phyloP scores from a whole-genome alignment of 1,140 invertebrate species.

The Nixonia krombeini region DNA sequence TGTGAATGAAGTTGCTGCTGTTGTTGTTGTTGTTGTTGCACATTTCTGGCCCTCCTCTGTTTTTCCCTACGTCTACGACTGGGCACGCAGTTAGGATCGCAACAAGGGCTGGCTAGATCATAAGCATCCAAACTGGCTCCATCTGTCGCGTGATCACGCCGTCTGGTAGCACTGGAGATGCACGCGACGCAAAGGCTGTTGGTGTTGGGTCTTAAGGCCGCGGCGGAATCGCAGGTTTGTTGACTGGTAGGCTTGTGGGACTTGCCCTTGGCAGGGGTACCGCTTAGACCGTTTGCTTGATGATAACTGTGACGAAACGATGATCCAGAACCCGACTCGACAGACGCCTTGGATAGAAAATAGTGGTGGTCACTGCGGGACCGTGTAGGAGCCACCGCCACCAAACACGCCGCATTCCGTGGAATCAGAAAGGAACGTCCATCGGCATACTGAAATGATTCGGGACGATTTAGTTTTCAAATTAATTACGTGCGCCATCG shows the following conservation, averaged over 20 bases:
- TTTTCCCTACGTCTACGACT: constrained; percentile 76
- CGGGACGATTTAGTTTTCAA: constrained; percentile 4
- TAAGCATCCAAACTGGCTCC: constrained; percentile 85
- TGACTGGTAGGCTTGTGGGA: constrained; percentile 44
- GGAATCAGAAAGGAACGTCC: constrained; percentile 65
- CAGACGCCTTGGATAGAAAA: constrained; percentile 76
- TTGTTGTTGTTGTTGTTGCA: constrained; percentile 57
- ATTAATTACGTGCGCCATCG: too few species aligned
- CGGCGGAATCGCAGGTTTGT: constrained; percentile 29
- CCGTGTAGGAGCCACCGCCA: constrained; percentile 77
- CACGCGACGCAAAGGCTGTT: constrained; percentile 83
- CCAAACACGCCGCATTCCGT: constrained; percentile 77
- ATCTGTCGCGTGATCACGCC: constrained; percentile 67
- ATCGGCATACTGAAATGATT: constrained; percentile 58
- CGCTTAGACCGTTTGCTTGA: constrained; percentile 69
- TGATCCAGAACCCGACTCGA: constrained; percentile 64
- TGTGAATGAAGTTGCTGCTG: too few species aligned
- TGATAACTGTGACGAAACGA: constrained; percentile 67
- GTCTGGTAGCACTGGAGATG: constrained; percentile 73
- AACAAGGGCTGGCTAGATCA: constrained; percentile 86
- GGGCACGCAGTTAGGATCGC: constrained; percentile 86
- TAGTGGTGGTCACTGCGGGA: constrained; percentile 77
- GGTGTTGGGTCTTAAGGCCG: constrained; percentile 52
- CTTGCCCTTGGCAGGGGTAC: constrained; percentile 53
- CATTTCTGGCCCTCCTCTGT: constrained; percentile 56